Percentiles rank a stretch among this genome's conserved stretches.
Evolutionary conservation across 2,113 vertebrate genomes (phyloP).

Genomic region (Ondatra zibethicus): DNA sequence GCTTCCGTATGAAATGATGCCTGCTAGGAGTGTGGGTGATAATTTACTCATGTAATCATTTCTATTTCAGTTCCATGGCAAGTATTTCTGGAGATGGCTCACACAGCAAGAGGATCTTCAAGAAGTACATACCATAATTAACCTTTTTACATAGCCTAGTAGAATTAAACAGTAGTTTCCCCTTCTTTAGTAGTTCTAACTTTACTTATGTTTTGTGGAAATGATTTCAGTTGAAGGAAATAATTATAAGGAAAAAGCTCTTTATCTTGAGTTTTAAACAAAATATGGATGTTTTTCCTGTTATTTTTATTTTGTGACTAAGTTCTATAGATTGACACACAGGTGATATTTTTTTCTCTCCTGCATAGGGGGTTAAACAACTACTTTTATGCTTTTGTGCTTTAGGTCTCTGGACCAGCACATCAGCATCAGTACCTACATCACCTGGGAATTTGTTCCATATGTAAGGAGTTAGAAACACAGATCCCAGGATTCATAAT

Average conservation of each 20-base stretch:
- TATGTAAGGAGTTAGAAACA: background rate
- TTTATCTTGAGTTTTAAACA: constrained; percentile 50
- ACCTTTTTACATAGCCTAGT: constrained; percentile 71
- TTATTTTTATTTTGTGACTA: constrained; percentile 47
- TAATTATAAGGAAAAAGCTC: constrained; percentile 8
- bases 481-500: background rate
- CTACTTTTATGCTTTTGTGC: background rate
- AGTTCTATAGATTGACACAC: constrained; percentile 14
- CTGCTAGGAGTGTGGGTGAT: constrained; percentile 77
- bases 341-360: background rate
- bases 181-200: constrained; percentile 59
- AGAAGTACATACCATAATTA: constrained; percentile 73
- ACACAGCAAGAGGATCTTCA: constrained; percentile 69
- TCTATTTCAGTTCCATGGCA: constrained; percentile 80
- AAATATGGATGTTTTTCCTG: constrained; percentile 40
- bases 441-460: background rate
- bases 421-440: background rate
- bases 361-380: background rate
- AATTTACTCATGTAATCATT: constrained; percentile 81
- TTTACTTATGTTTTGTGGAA: constrained; percentile 53
- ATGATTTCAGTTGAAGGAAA: constrained; percentile 60
- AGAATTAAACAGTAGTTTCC: constrained; percentile 67
- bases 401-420: background rate
- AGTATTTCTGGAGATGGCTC: constrained; percentile 80
- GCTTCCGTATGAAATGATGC: constrained; percentile 74